Base-by-base conservation (phyloP, 2,888 invertebrate species). In the Spodoptera littoralis region DNA sequence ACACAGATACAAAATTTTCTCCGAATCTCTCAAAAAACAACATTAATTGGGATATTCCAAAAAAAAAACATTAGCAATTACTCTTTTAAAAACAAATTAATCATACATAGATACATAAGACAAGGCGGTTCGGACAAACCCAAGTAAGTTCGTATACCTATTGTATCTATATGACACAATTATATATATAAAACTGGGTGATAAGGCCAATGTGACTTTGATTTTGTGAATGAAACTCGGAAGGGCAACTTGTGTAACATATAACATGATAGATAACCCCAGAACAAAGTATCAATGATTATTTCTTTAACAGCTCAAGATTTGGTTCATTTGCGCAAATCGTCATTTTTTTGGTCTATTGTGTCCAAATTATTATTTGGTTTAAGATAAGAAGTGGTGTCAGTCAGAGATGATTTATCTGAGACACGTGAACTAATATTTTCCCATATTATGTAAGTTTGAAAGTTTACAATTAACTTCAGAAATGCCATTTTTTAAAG, bases 261-360 rank as follows among this genome's bases (percentile, higher is more conserved):
- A 27, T 27, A 27, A 27, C 27, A 27, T 0, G 18, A 0, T 1
- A 11, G 77, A 77, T 77, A 77, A 77, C 71, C 66, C 53, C 3
- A 24, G 9, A 30, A 47, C n/a, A 18, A 30, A 54, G 60, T 50
- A 58, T 56, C 13, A 55, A 65, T 65, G 46, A 59, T 30, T 56
- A 12, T 52, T 58, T 68, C 59, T 64, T 58, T 67, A 53, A 27
- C 43, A 49, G 43, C 12, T 42, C 8, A 51, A 65, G 66, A 57
- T 61, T 61, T 62, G 60, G 71, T 62, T 68, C 69, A 78, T 80
- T 85, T 88, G 80, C 88, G 87, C 81, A 88, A 12, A 48, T 48
- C 12, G 27, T 12, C 12, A 58, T 59, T 74, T 65, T 57, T 62
- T 73, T 65, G 66, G 70, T 66, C 42, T 44, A 12, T 41, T 6